Evolutionary conservation across 2,888 invertebrate species (phyloP).

Genomic region (Andrena minutula): DNA sequence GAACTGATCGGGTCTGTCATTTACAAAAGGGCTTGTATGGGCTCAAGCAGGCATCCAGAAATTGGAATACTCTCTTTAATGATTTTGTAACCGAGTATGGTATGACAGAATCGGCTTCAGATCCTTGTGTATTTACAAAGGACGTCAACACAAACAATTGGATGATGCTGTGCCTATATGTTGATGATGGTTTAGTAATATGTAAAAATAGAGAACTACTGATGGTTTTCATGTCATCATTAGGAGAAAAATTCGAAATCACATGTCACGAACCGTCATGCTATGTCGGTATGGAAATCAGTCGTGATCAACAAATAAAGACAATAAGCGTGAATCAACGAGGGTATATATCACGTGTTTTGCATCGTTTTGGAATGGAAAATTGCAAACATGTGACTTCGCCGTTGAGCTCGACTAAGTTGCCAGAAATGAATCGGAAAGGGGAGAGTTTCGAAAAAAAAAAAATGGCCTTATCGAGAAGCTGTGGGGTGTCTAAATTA

Average conservation of each 20-base stretch:
- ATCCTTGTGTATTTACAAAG: slow-evolving; percentile 19
- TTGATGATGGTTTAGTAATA: slow-evolving; percentile 7
- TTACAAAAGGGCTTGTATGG: slow-evolving; percentile 25
- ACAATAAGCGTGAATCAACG: slow-evolving; percentile 7
- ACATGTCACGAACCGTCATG: slow-evolving; percentile 11
- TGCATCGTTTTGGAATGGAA: slow-evolving; percentile 9
- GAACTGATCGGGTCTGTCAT: background rate
- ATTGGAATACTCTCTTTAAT: slow-evolving; percentile 27
- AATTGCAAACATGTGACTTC: background rate
- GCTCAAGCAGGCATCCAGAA: slow-evolving; percentile 26
- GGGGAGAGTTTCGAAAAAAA: background rate
- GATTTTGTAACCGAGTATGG: slow-evolving; percentile 13
- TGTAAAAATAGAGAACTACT: background rate
- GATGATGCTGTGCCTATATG: slow-evolving; percentile 15
- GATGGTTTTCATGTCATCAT: background rate
- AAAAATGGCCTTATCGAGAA: slow-evolving; percentile 7
- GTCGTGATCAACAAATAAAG: background rate
- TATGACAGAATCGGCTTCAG: slow-evolving; percentile 4
- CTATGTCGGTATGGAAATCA: slow-evolving; percentile 12
- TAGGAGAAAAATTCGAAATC: background rate
- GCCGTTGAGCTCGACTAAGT: background rate
- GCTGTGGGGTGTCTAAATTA: slow-evolving; percentile 23
- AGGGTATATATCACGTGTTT: slow-evolving; percentile 9
- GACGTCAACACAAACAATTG: background rate
- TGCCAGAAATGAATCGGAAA: background rate